These are phyloP conservation scores for Sprattus sprattus DNA, from an alignment of 2,113 vertebrate genomes.

Conservation along the genomic window DNA sequence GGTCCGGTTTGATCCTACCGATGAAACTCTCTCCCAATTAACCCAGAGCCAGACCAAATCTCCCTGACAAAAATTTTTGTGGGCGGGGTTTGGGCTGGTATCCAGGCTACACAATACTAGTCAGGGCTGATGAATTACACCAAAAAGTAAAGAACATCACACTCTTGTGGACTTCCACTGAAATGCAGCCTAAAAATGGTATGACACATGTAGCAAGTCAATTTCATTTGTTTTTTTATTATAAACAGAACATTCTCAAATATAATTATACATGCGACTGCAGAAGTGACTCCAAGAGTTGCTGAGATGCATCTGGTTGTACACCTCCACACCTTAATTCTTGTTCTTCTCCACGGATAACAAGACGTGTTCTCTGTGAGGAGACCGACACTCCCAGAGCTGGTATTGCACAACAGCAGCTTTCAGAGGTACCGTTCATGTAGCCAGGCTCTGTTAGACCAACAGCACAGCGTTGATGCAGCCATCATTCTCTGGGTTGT, in stretches of 20 bases:
- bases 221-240: background rate
- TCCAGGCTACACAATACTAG: no score
- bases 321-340: background rate
- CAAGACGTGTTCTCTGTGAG: background rate
- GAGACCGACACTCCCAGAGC: background rate
- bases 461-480: constrained; percentile 94
- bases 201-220: background rate
- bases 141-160: no score
- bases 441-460: constrained; percentile 70
- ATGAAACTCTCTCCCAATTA: no score
- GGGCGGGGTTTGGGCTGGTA: no score
- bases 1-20: no score
- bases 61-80: no score
- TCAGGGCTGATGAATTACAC: no score
- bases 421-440: constrained; percentile 45
- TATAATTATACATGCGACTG: constrained; percentile 9
- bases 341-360: background rate
- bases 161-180: no score
- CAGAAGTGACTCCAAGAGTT: background rate
- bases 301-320: constrained; percentile 7
- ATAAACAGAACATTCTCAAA: constrained; percentile 10
- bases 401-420: background rate
- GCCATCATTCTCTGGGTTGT: constrained; percentile 98
- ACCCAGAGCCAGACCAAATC: no score
- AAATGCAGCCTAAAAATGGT: no score